Evolutionary conservation across 92 coral and sea anemone genomes (phyloP).

Genomic region (Heteractis magnifica): DNA sequence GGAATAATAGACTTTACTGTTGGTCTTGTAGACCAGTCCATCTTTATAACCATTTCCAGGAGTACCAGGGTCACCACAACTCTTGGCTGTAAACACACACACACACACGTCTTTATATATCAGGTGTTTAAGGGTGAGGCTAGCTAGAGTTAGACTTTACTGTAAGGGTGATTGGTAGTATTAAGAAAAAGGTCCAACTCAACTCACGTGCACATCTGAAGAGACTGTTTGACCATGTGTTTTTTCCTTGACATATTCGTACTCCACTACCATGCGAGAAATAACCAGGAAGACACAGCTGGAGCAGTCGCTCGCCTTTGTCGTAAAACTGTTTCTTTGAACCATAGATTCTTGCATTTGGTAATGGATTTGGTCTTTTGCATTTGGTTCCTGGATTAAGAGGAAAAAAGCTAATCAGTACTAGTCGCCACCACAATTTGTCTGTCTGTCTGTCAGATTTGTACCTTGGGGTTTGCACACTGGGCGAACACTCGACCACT

Average conservation of each 20-base stretch:
- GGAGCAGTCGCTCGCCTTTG: conserved; percentile 36
- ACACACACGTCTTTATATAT: neutral
- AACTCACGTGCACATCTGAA: conserved; percentile 58
- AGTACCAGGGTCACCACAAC: conserved; percentile 87
- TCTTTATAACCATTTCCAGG: conserved; percentile 70
- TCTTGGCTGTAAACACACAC: conserved; percentile 30
- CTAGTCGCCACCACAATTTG: too few species aligned
- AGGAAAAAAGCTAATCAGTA: neutral
- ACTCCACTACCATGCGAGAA: conserved; percentile 27
- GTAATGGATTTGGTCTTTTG: conserved; percentile 23
- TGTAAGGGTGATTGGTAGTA: neutral
- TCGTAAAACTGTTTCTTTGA: conserved; percentile 17
- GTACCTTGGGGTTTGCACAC: conserved; percentile 35
- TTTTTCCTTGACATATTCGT: conserved; percentile 21
- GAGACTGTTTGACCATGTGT: conserved; percentile 21
- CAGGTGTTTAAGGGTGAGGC: neutral
- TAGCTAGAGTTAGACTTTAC: neutral
- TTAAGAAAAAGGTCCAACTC: neutral
- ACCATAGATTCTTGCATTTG: conserved; percentile 31
- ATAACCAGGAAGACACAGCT: conserved; percentile 58
- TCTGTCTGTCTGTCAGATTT: neutral
- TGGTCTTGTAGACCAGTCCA: conserved; percentile 64
- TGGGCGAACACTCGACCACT: conserved; percentile 57
- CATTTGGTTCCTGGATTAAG: conserved; percentile 1
- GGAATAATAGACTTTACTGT: conserved; percentile 50